Percentiles rank a stretch among this genome's conserved stretches.
Conservation (phyloP, 2,113 vertebrate species). For the Callipepla squamata region DNA sequence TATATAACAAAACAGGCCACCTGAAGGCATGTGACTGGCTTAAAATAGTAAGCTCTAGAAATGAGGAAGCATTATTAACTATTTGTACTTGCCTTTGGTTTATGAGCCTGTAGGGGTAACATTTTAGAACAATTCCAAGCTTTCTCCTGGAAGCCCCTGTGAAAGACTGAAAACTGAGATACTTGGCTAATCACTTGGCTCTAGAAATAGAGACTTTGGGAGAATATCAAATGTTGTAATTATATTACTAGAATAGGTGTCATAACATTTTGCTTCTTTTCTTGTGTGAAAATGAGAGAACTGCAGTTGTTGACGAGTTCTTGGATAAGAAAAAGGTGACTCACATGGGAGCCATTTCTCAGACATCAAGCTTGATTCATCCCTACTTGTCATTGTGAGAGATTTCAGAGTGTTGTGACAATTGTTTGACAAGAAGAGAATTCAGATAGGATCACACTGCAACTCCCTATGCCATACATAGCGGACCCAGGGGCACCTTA, state of each 20-base stretch:
- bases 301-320: slow-evolving; percentile 16
- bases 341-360: slow-evolving; percentile 25
- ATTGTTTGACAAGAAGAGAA: not conserved
- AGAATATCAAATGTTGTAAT: slow-evolving; percentile 61
- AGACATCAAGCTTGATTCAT: slow-evolving; percentile 19
- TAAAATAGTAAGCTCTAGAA: slow-evolving; percentile 9
- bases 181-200: slow-evolving; percentile 55
- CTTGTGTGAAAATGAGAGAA: slow-evolving; percentile 21
- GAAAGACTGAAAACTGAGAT: slow-evolving; percentile 49
- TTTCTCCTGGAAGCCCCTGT: slow-evolving; percentile 23
- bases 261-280: slow-evolving; percentile 63
- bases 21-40: not conserved
- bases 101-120: not conserved
- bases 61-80: not conserved
- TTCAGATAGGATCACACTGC: not conserved
- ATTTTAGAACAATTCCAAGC: not conserved
- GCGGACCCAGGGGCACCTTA: not conserved
- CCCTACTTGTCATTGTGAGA: not conserved
- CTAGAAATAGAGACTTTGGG: slow-evolving; percentile 18
- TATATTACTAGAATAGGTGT: slow-evolving; percentile 42
- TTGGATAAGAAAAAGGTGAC: slow-evolving; percentile 47
- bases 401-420: slow-evolving; percentile 36
- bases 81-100: not conserved
- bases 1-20: not conserved
- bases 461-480: not conserved